phyloP scores from a whole-genome alignment of 2,797 vertebrate species.

The Sebastes aleutianus region DNA sequence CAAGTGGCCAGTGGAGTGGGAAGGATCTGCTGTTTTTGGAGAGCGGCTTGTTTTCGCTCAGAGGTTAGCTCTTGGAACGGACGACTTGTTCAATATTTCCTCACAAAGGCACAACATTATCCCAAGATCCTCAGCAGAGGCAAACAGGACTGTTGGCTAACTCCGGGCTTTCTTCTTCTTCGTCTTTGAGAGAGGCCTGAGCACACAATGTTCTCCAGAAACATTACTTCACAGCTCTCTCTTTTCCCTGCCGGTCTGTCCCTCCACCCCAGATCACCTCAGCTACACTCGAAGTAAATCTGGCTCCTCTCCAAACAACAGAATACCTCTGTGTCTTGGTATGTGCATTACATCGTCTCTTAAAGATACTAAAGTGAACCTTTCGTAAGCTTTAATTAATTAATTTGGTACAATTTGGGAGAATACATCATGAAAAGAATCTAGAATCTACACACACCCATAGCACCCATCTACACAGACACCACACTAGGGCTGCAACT shows the following conservation, averaged over 20 bases:
- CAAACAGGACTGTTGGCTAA: constrained; percentile 57
- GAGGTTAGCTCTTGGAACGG: constrained; percentile 66
- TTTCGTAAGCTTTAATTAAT: not conserved
- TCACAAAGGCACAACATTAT: constrained; percentile 65
- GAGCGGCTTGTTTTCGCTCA: constrained; percentile 63
- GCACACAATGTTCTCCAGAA: constrained; percentile 78
- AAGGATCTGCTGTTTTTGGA: constrained; percentile 75
- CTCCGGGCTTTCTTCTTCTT: constrained; percentile 25
- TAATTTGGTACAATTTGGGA: not conserved
- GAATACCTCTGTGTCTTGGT: constrained; percentile 5
- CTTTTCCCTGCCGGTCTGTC: constrained; percentile 11
- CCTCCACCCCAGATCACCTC: constrained; percentile 37
- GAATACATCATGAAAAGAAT: not conserved
- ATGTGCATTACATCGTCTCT: not conserved
- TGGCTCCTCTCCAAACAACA: constrained; percentile 32
- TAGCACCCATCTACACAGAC: not conserved
- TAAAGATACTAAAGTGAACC: not conserved
- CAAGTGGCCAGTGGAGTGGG: constrained; percentile 59
- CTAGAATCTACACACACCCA: not conserved
- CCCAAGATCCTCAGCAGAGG: constrained; percentile 58
- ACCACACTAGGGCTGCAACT: no score
- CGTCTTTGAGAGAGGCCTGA: constrained; percentile 28
- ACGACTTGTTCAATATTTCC: constrained; percentile 72
- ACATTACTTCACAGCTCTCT: constrained; percentile 68
- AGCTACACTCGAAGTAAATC: constrained; percentile 24